Base-by-base conservation (phyloP, 2,113 vertebrate species). In the Tursiops truncatus region DNA sequence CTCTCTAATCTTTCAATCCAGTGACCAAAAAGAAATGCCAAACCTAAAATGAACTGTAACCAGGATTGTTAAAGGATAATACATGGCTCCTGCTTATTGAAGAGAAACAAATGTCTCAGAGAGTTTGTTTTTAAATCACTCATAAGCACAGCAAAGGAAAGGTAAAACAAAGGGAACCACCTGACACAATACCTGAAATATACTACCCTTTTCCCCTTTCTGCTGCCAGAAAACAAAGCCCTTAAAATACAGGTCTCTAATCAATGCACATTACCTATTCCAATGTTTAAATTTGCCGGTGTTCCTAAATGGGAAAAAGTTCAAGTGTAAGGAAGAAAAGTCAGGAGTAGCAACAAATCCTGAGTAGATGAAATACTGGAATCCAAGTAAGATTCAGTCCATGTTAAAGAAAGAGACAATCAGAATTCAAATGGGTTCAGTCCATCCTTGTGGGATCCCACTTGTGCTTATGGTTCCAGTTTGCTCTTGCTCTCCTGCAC, bases 111-210 rank as follows among this genome's bases (percentile, higher is more conserved):
- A 89, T 38, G 10, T 70, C 12, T 89, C 26, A 50, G 76, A 18
- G n/a, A 91, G 8, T 76, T 65, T 94, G 6, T 62, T 96, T 71
- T 80, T 67, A 91, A 95, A 76, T 94, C 41, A 94, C 65, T 94
- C 50, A 53, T 68, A 74, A 60, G 26, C n/a, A n/a, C 10, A 92
- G 58, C 47, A 90, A 95, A 77, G 10, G 28, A 58, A 58, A 58
- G 33, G 33, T 58, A 80, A 80, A 53, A 58, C 21, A 82, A 95
- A 89, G 20, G 26, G 9, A 80, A 63, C 5, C 41, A 73, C 11
- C 62, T 83, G 62, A 91, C 33, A 38, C 79, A 41, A 86, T 11
- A 77, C n/a, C 11, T 62, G 63, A 94, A 94, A 74, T n/a, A 65
- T 26, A 74, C 60, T 68, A 85, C 68, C 18, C 47, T 86, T 67